Conservation (phyloP, 1,140 invertebrate species). For the Acyrthosiphon pisum region DNA sequence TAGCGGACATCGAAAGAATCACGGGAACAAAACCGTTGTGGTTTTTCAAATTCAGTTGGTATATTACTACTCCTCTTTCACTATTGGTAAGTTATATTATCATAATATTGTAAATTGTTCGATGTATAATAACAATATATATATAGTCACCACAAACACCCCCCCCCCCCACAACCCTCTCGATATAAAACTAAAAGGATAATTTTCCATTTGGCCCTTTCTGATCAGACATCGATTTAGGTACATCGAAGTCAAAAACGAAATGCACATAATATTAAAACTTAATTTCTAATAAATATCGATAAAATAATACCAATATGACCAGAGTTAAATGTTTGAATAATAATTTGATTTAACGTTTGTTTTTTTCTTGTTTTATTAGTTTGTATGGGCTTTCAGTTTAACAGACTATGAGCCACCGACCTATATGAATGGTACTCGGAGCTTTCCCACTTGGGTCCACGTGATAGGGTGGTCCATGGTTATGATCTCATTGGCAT, state of each 20-base stretch:
- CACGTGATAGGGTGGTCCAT: constrained; percentile 87
- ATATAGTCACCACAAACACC: background rate
- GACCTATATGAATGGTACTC: constrained; percentile 77
- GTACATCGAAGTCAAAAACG: background rate
- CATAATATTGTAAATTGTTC: too few species aligned
- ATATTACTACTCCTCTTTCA: constrained; percentile 78
- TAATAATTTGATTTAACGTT: background rate
- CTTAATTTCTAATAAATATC: background rate
- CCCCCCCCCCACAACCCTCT: background rate
- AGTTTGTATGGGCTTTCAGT: constrained; percentile 86
- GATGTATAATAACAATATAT: background rate
- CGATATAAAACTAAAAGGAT: background rate
- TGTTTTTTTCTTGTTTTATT: constrained; percentile 60
- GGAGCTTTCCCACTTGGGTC: constrained; percentile 84
- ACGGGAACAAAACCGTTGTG: constrained; percentile 78
- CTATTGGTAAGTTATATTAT: constrained; percentile 71
- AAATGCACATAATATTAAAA: background rate
- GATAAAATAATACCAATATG: background rate
- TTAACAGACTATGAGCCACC: constrained; percentile 85
- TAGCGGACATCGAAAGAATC: constrained; percentile 86
- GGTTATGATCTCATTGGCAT: constrained; percentile 80
- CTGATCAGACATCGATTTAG: too few species aligned
- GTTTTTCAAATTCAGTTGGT: constrained; percentile 87
- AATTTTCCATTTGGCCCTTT: background rate
- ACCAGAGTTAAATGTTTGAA: background rate